Evolutionary conservation across 2,797 vertebrate species (phyloP).

Genomic region (Microctenopoma steveboyesi): DNA sequence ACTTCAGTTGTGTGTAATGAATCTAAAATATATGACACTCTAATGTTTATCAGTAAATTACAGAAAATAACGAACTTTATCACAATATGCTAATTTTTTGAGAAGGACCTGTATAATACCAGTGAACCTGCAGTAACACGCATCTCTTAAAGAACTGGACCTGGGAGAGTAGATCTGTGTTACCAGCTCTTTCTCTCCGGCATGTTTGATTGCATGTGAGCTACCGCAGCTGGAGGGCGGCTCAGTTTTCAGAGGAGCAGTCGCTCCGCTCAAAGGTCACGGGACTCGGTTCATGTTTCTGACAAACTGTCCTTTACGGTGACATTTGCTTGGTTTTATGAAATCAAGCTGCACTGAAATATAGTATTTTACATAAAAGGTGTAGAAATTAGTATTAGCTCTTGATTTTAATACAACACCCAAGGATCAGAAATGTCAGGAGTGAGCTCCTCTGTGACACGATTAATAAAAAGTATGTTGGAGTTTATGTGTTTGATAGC

Average conservation of each 20-base stretch:
- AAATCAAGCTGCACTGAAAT: neutral
- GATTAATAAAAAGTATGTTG: too few relatives aligned
- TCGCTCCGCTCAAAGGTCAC: constrained; percentile 26
- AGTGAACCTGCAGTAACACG: neutral
- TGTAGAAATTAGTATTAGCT: too few relatives aligned
- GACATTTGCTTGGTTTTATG: constrained; percentile 22
- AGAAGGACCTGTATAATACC: too few relatives aligned
- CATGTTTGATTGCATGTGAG: constrained; percentile 4
- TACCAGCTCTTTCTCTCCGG: neutral
- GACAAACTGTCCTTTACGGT: neutral
- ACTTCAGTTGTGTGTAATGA: too few relatives aligned
- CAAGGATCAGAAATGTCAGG: too few relatives aligned
- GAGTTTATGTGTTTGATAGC: too few relatives aligned
- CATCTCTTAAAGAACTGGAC: neutral
- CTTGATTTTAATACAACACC: too few relatives aligned
- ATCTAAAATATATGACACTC: too few relatives aligned
- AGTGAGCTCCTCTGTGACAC: too few relatives aligned
- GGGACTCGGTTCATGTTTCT: constrained; percentile 2
- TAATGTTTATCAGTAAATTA: too few relatives aligned
- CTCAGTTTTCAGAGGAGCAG: constrained; percentile 11
- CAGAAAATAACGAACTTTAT: too few relatives aligned
- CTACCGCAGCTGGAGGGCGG: constrained; percentile 8
- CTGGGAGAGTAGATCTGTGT: neutral
- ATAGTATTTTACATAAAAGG: neutral
- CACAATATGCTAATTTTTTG: too few relatives aligned